phyloP scores from a whole-genome alignment of 2,113 vertebrate genomes.

The Telmatochromis sp. region DNA sequence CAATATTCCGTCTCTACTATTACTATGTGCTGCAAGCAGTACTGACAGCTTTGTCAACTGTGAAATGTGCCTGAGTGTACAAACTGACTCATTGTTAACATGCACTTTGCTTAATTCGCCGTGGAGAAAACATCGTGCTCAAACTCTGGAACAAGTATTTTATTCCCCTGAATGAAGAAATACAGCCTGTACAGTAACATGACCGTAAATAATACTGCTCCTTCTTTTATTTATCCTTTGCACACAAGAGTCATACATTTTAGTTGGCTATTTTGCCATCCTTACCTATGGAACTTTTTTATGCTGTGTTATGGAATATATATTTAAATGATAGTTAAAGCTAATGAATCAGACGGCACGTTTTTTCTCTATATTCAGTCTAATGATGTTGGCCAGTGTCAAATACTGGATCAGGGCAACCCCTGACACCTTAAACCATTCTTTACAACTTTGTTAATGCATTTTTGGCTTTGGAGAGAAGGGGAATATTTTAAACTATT shows the following conservation, averaged over 20 bases:
- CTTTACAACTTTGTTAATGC: neutral
- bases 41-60: neutral
- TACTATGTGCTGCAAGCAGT: neutral
- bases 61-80: neutral
- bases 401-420: neutral
- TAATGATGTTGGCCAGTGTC: neutral
- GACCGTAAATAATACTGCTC: neutral
- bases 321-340: neutral
- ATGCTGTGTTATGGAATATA: neutral
- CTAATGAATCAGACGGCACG: neutral
- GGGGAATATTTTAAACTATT: neutral
- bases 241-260: neutral
- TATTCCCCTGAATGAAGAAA: neutral
- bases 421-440: neutral
- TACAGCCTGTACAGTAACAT: neutral
- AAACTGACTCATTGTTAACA: neutral
- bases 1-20: neutral
- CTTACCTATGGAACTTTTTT: neutral
- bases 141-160: neutral
- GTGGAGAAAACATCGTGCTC: neutral
- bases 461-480: neutral
- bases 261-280: neutral
- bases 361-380: neutral
- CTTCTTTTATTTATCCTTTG: neutral
- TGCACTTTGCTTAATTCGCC: neutral